These are phyloP conservation scores for Temnothorax ravouxi DNA, from an alignment of 2,888 invertebrate genomes.

Conservation along the genomic window DNA sequence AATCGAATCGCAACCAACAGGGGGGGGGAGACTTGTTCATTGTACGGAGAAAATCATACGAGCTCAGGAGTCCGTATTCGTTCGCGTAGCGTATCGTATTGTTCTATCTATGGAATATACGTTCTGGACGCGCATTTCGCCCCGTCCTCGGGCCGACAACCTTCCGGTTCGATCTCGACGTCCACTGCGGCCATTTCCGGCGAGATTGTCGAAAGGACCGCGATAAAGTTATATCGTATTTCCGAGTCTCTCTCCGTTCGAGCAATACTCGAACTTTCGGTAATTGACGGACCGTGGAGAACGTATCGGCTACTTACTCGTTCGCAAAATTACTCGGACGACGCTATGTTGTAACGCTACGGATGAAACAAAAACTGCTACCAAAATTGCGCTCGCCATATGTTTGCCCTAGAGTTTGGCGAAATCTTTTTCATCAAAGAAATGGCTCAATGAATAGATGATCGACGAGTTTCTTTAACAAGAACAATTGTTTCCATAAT, in stretches of 20 bases:
- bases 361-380: constrained; percentile 9
- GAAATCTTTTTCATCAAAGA: not conserved
- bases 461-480: constrained; percentile 3
- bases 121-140: constrained; percentile 57
- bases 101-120: constrained; percentile 74
- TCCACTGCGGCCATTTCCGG: constrained; percentile 70
- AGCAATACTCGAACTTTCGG: constrained; percentile 65
- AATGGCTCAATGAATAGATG: not conserved
- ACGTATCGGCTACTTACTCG: constrained; percentile 53
- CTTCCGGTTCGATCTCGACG: constrained; percentile 52
- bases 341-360: constrained; percentile 49
- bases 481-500: not conserved
- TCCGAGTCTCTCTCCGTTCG: constrained; percentile 57
- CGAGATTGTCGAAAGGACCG: constrained; percentile 72
- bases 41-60: constrained; percentile 65
- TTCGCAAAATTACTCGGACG: constrained; percentile 61
- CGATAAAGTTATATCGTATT: constrained; percentile 75
- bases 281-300: constrained; percentile 72
- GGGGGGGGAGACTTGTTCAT: constrained; percentile 57
- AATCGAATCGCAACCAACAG: constrained; percentile 73
- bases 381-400: not conserved
- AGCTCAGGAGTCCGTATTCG: constrained; percentile 46
- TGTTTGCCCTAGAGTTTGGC: not conserved
- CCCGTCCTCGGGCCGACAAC: constrained; percentile 37
- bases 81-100: constrained; percentile 67